Conservation (phyloP, 2,113 vertebrate species). For the Macrotis lagotis region DNA sequence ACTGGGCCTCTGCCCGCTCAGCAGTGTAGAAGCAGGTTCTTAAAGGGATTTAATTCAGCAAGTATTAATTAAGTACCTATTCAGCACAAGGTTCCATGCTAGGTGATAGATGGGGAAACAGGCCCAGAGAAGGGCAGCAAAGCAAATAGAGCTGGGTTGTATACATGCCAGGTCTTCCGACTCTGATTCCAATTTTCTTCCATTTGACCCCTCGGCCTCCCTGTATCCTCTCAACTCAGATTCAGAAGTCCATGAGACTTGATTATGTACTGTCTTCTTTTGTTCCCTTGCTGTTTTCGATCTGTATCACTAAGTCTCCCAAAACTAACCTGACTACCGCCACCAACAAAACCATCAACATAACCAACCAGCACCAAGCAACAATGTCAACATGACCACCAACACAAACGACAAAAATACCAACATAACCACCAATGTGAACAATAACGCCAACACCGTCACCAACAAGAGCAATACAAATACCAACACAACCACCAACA, state of each 20-base stretch:
- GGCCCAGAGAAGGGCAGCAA: neutral
- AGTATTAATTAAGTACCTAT: neutral
- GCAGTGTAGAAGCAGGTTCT: neutral
- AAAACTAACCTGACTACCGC: neutral
- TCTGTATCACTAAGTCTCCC: neutral
- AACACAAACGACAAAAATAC: no score
- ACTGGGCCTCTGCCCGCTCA: no score
- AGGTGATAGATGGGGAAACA: neutral
- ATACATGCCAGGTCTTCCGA: neutral
- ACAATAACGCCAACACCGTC: no score
- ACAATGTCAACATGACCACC: no score
- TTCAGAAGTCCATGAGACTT: neutral
- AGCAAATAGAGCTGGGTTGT: constrained; percentile 7
- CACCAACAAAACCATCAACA: neutral
- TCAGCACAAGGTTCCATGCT: neutral
- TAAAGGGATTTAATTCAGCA: neutral
- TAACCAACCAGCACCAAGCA: no score
- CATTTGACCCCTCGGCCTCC: neutral
- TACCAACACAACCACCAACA: no score
- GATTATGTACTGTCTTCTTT: neutral
- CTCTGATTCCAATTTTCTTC: neutral
- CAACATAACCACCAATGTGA: no score
- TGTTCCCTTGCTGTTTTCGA: neutral
- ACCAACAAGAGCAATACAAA: no score
- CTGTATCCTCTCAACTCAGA: neutral